Evolutionary conservation across 1,140 invertebrate species (phyloP).

Genomic region (Steinernema khuongi): DNA sequence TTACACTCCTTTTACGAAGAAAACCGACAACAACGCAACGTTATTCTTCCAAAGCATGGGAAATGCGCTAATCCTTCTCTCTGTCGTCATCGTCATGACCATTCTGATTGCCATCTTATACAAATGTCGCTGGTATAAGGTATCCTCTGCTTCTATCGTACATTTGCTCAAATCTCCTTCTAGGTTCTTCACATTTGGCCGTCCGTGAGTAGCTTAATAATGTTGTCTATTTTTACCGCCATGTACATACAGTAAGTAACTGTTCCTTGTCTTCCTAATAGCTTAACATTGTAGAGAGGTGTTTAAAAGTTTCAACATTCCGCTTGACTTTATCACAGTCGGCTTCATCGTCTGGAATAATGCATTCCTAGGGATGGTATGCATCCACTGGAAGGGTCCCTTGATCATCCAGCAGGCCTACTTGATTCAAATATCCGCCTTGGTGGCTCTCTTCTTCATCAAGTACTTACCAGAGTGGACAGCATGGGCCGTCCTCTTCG

Average conservation of each 20-base stretch:
- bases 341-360: constrained; percentile 92
- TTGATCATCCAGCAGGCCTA: constrained; percentile 88
- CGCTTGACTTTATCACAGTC: constrained; percentile 87
- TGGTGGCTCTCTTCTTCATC: constrained; percentile 98
- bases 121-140: constrained; percentile 89
- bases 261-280: constrained; percentile 47
- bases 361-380: constrained; percentile 91
- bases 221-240: constrained; percentile 88
- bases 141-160: constrained; percentile 51
- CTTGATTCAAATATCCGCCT: constrained; percentile 87
- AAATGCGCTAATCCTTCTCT: constrained; percentile 86
- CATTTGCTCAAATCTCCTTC: constrained; percentile 42
- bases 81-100: constrained; percentile 89
- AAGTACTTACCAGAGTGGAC: constrained; percentile 99
- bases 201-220: constrained; percentile 84
- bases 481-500: constrained; percentile 88
- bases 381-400: constrained; percentile 96
- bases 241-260: constrained; percentile 82
- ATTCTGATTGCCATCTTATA: constrained; percentile 85
- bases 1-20: constrained; percentile 94
- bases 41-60: constrained; percentile 91
- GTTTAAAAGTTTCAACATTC: constrained; percentile 84
- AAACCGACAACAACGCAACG: constrained; percentile 76
- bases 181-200: constrained; percentile 89
- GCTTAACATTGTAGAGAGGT: constrained; percentile 71